phyloP scores from a whole-genome alignment of 1,140 invertebrate species.

The Danaus melanippus region DNA sequence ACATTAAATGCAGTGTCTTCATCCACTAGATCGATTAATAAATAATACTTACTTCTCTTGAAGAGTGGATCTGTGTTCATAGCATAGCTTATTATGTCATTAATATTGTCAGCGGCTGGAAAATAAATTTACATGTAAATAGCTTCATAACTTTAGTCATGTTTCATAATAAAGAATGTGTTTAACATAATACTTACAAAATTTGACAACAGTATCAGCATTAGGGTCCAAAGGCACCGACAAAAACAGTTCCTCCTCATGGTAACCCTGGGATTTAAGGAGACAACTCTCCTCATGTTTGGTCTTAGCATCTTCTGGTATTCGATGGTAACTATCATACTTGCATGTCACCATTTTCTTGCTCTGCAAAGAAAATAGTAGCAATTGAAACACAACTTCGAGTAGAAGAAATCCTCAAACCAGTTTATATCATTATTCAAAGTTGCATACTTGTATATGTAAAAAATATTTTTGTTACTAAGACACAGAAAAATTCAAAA shows the following conservation, averaged over 20 bases:
- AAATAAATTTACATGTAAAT: slow-evolving; percentile 10
- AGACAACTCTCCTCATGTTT: slow-evolving; percentile 42
- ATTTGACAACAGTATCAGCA: slow-evolving; percentile 38
- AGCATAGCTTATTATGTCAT: slow-evolving; percentile 39
- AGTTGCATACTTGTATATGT: slow-evolving; percentile 1
- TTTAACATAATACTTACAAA: slow-evolving; percentile 31
- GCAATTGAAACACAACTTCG: slow-evolving; percentile 10
- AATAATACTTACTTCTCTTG: slow-evolving; percentile 38
- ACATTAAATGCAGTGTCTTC: too few species aligned
- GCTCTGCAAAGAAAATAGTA: slow-evolving; percentile 13
- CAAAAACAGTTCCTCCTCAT: slow-evolving; percentile 32
- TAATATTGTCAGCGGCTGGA: slow-evolving; percentile 42
- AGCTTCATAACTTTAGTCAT: background rate
- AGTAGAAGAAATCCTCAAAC: too few species aligned
- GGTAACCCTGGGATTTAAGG: slow-evolving; percentile 37
- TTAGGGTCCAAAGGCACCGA: slow-evolving; percentile 37
- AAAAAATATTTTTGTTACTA: background rate
- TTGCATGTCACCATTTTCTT: slow-evolving; percentile 27
- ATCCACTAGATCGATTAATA: background rate
- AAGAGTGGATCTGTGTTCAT: slow-evolving; percentile 35
- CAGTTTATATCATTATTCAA: too few species aligned
- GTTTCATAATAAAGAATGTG: background rate
- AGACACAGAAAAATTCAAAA: too few species aligned
- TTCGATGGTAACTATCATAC: slow-evolving; percentile 36
- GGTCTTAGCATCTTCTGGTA: slow-evolving; percentile 30